These are phyloP conservation scores for Cyanoramphus novaezelandiae DNA, from an alignment of 2,113 vertebrate genomes.

Conservation along the genomic window DNA sequence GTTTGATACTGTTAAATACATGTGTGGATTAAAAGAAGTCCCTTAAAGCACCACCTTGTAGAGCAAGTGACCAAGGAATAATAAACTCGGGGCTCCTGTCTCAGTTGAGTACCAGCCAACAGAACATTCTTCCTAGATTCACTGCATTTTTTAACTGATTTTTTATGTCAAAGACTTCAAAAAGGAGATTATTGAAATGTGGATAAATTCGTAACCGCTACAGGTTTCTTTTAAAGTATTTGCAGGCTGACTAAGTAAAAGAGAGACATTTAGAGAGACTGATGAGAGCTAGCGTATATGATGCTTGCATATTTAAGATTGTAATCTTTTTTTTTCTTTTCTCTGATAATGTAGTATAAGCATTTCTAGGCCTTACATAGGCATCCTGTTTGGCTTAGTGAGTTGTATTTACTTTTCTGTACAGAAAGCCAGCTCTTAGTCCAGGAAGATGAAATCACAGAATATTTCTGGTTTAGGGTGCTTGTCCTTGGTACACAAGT, in stretches of 20 bases:
- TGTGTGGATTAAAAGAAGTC: not conserved
- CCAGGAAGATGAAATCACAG: not conserved
- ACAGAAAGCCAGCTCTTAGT: not conserved
- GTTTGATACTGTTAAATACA: not conserved
- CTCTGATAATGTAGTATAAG: not conserved
- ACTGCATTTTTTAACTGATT: not conserved
- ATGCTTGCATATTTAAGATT: not conserved
- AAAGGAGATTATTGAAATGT: not conserved
- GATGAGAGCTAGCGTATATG: not conserved
- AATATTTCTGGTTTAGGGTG: not conserved
- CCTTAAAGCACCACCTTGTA: not conserved
- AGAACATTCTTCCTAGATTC: not conserved
- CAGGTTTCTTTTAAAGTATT: not conserved
- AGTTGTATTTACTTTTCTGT: not conserved
- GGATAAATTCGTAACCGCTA: not conserved
- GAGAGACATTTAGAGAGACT: not conserved
- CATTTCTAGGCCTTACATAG: rapidly evolving
- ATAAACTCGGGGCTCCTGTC: not conserved
- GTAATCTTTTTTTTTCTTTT: not conserved
- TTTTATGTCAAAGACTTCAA: not conserved
- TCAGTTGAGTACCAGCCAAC: not conserved
- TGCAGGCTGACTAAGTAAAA: not conserved
- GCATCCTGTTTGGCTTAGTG: not conserved
- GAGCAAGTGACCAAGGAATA: not conserved
- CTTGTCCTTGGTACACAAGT: not conserved